Evolutionary conservation across 2,888 invertebrate species (phyloP), one percentile per base, ranked within the genome.

Genomic region (Cantharis rustica): DNA sequence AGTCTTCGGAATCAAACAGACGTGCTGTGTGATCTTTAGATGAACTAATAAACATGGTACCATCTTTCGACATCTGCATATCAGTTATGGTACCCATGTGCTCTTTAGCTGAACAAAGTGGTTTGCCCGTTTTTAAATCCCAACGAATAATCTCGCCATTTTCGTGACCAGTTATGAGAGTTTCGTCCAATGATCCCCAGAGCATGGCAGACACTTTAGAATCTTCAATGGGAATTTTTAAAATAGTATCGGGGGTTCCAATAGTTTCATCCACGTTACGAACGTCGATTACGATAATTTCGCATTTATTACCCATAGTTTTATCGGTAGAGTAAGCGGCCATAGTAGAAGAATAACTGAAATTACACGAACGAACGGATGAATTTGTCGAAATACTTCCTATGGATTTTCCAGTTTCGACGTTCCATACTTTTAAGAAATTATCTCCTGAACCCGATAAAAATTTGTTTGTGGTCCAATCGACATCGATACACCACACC

Each of bases 401-500:
- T 82, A 95, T 92, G 83, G 93, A 93, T 83, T 92, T 92, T 26
- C 97, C 95, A 70, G 92, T 92, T 87, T 93, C 92, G 87, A 98
- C 95, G 88, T 99, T 98, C 99, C 99, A 99, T 79, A 98, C 87
- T 87, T 93, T 92, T 84, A 97, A 93, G 5, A 95, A 93, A 89
- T 96, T 97, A 89, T 99, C 99, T 88, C 97, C 99, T 86, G 96
- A 95, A 17, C 98, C 98, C 0, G 98, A 96, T 73, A 87, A 80
- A 69, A 98, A 93, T 86, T 93, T 93, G 0, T 94, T 94, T 2
- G 97, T 95, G 83, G 97, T 96, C 98, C 98, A 99, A 86, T 97
- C 96, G 1, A 99, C 96, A 88, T 99, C 99, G 72, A 99, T 92
- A 86, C 97, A 97, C 99, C 99, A 99, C 0, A 99, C 96, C 1